These are phyloP conservation scores for Papilio elwesi DNA, from an alignment of 2,888 invertebrate species.

Conservation along the genomic window DNA sequence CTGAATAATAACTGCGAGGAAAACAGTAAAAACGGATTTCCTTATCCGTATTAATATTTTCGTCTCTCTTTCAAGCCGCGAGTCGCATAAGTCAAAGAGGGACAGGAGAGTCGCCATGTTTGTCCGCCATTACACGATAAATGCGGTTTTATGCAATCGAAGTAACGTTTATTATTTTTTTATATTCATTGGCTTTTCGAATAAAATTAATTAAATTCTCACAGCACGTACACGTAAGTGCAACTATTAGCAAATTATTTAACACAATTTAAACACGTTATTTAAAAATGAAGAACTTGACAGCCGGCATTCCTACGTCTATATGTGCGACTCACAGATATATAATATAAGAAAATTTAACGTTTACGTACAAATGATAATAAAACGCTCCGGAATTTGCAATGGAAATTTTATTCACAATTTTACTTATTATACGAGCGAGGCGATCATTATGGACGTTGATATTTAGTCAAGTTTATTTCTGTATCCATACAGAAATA, in stretches of 20 bases:
- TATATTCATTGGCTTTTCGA: slow-evolving; percentile 22
- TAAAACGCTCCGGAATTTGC: slow-evolving; percentile 6
- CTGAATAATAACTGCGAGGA: slow-evolving; percentile 28
- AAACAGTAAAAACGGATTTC: slow-evolving; percentile 34
- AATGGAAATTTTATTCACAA: not conserved
- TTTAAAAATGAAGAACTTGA: slow-evolving; percentile 33
- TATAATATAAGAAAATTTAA: slow-evolving; percentile 19
- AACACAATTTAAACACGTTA: slow-evolving; percentile 38
- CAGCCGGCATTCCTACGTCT: slow-evolving; percentile 16
- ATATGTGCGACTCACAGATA: slow-evolving; percentile 16
- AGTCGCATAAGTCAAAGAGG: slow-evolving; percentile 9
- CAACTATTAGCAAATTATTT: slow-evolving; percentile 38
- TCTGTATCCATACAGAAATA: too few species aligned
- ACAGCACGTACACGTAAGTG: slow-evolving; percentile 32
- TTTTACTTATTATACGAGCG: too few species aligned
- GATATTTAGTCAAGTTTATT: too few species aligned
- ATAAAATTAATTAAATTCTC: slow-evolving; percentile 37
- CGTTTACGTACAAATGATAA: not conserved
- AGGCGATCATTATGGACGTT: too few species aligned
- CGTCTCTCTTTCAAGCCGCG: slow-evolving; percentile 8
- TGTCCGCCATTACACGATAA: slow-evolving; percentile 31
- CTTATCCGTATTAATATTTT: slow-evolving; percentile 28
- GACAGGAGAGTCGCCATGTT: slow-evolving; percentile 29
- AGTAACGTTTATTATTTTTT: slow-evolving; percentile 25
- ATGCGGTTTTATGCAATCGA: slow-evolving; percentile 37